These are phyloP conservation scores for Arrhopalites spinosus DNA, from an alignment of 2,888 invertebrate species.

Conservation along the genomic window DNA sequence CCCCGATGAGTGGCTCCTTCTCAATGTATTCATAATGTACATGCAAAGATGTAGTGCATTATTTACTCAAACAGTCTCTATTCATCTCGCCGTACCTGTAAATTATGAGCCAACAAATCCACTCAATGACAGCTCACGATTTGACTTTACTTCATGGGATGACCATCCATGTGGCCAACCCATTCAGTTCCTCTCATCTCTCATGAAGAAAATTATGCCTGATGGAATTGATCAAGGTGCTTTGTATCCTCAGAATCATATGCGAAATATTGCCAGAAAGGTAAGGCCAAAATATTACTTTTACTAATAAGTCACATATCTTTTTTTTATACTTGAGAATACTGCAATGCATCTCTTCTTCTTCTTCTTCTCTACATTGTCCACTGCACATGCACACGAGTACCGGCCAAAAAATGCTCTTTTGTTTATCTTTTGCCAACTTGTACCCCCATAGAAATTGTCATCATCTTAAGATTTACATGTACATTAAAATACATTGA, in stretches of 20 bases:
- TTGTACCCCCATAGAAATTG: too few relatives aligned
- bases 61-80: slow-evolving; percentile 72
- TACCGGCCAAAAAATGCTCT: too few relatives aligned
- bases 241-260: slow-evolving; percentile 86
- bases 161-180: slow-evolving; percentile 70
- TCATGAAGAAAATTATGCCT: slow-evolving; percentile 67
- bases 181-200: slow-evolving; percentile 67
- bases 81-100: slow-evolving; percentile 76
- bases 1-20: slow-evolving; percentile 69
- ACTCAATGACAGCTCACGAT: slow-evolving; percentile 39
- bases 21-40: slow-evolving; percentile 76
- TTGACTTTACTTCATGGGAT: slow-evolving; percentile 63
- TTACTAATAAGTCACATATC: too few relatives aligned
- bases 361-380: too few relatives aligned
- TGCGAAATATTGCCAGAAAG: slow-evolving; percentile 82
- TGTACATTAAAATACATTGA: too few relatives aligned
- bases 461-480: too few relatives aligned
- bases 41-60: slow-evolving; percentile 74
- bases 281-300: slow-evolving; percentile 30
- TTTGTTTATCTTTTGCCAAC: too few relatives aligned
- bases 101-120: slow-evolving; percentile 57
- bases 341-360: too few relatives aligned
- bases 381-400: too few relatives aligned
- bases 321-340: too few relatives aligned
- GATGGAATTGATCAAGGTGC: slow-evolving; percentile 48